Base-by-base conservation (phyloP, 2,888 invertebrate species). In the Acrobasis suavella region DNA sequence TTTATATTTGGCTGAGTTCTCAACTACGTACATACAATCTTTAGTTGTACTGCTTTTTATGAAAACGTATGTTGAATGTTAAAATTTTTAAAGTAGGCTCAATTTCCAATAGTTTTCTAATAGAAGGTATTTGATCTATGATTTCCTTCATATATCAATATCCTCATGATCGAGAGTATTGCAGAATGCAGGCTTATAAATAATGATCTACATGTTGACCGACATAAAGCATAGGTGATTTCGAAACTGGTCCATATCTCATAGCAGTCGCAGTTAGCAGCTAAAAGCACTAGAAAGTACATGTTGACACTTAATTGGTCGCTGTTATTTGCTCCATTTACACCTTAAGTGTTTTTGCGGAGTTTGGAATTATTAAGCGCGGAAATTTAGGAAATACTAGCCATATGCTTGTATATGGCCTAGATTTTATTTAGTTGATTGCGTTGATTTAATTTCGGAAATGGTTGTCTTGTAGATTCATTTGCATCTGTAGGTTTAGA, bases 171-270 rank as follows among this genome's bases (percentile, higher is more conserved):
- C 16, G 46, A 66, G 70, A 63, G 64, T 70, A 72, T 74, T 72
- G 71, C 69, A 68, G 64, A 71, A 72, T 64, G 37, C 49, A 59
- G 50, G 15, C 32, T 50, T 15, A 50, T 50, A 50, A 59, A 37
- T 50, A 50, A 59, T 59, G 63, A 42, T 64, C 63, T 62, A 65
- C 65, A 64, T 67, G 61, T 62, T 63, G 61, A 66, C 68, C 72
- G 70, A 71, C 72, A 72, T 75, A 70, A 67, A 69, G 74, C 72
- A 69, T 39, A 50, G 59, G 50, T 59, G 38, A 59, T 59, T 50
- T 32, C 59, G 38, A 50, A 59, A 59, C 37, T 59, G 38, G 50
- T 50, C 38, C 37, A 50, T 59, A 50, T 37, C 59, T 50, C 50
- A 37, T 42, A 8, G 42, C 50, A 15, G 59, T 32, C 52, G 52